Conservation (phyloP, 2,113 vertebrate genomes). For the Neofelis nebulosa region DNA sequence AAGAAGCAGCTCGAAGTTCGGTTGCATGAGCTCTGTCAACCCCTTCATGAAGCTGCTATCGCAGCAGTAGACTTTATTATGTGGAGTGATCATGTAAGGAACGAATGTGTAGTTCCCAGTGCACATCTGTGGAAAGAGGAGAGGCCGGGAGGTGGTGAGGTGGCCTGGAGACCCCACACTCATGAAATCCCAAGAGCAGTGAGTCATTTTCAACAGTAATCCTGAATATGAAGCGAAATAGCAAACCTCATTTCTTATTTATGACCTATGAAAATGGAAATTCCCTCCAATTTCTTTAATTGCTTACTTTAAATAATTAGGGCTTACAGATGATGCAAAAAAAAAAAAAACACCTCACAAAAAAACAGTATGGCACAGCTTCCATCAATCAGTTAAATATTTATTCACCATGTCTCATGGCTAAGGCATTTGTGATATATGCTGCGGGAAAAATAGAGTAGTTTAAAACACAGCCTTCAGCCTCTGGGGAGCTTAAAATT, state of each 20-base stretch:
- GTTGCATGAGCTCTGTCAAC: constrained; percentile 96
- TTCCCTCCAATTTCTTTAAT: constrained; percentile 9
- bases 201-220: not conserved
- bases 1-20: constrained; percentile 95
- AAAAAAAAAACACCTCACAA: not conserved
- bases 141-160: not conserved
- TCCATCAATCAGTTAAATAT: not conserved
- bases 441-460: not conserved
- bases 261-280: not conserved
- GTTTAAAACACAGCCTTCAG: not conserved
- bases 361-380: not conserved
- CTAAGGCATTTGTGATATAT: not conserved
- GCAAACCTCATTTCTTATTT: constrained; percentile 35
- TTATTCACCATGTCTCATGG: not conserved
- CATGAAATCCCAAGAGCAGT: not conserved
- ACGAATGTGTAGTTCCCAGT: constrained; percentile 98
- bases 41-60: constrained; percentile 97
- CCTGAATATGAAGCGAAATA: not conserved
- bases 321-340: not conserved
- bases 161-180: not conserved
- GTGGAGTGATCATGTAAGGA: constrained; percentile 97
- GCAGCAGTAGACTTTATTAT: constrained; percentile 98
- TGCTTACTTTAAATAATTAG: constrained; percentile 42
- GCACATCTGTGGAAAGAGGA: constrained; percentile 88
- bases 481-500: not conserved